These are phyloP conservation scores for Phalacrocorax brasilianus DNA, from an alignment of 2,113 vertebrate species.

Conservation along the genomic window DNA sequence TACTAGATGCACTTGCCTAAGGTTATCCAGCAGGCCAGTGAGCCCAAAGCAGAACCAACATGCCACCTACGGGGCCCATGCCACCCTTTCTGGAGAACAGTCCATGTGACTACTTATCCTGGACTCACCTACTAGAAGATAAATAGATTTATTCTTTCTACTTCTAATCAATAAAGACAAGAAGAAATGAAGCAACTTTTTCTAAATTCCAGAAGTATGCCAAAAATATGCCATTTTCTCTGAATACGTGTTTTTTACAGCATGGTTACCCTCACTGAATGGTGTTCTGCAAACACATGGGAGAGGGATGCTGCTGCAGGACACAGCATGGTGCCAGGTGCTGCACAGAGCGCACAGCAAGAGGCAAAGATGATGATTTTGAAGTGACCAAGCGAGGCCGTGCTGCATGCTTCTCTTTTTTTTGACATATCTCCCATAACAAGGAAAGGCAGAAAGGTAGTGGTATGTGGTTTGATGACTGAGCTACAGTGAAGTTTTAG, in stretches of 20 bases:
- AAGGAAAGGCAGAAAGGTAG: no score
- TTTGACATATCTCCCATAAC: not conserved
- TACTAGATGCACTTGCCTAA: not conserved
- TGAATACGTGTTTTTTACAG: not conserved
- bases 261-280: not conserved
- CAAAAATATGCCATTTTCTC: not conserved
- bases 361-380: not conserved
- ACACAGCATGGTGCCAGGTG: not conserved
- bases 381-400: not conserved
- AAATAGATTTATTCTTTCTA: not conserved
- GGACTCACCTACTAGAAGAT: not conserved
- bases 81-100: not conserved
- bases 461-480: not conserved
- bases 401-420: not conserved
- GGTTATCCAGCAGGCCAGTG: not conserved
- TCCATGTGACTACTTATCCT: not conserved
- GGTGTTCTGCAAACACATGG: rapidly evolving
- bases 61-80: rapidly evolving
- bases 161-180: not conserved
- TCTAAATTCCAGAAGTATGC: not conserved
- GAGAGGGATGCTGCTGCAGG: not conserved
- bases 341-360: not conserved
- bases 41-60: not conserved
- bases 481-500: not conserved
- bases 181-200: not conserved